These are phyloP conservation scores for Microctenopoma stevenorrisi DNA, from an alignment of 2,797 vertebrate genomes.

Conservation along the genomic window DNA sequence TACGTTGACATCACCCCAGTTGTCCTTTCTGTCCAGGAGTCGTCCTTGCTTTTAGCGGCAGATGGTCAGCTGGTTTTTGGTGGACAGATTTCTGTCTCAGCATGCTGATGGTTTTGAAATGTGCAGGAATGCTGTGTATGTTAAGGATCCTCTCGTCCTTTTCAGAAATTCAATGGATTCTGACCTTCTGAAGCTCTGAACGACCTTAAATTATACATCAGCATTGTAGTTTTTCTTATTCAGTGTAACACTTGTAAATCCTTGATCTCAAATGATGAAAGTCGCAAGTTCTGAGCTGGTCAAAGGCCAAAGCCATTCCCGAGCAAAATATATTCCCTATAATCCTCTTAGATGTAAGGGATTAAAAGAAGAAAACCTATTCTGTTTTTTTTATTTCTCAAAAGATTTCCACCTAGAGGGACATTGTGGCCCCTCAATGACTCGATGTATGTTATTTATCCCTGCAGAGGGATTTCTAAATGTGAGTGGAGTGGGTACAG, in stretches of 20 bases:
- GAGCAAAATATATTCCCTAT: not conserved
- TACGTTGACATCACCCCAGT: too few species aligned
- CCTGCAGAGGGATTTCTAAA: too few species aligned
- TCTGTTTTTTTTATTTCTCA: not conserved
- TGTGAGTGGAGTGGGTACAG: too few species aligned
- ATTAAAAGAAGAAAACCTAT: not conserved
- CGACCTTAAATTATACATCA: slow-evolving; percentile 1
- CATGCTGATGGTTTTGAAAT: too few species aligned
- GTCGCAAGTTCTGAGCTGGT: not conserved
- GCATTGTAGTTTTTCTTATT: not conserved
- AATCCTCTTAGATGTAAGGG: slow-evolving; percentile 25
- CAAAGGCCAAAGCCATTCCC: not conserved
- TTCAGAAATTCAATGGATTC: slow-evolving; percentile 21
- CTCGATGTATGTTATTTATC: too few species aligned
- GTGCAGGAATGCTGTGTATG: too few species aligned
- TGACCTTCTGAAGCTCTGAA: slow-evolving; percentile 16
- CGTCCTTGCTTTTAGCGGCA: too few species aligned
- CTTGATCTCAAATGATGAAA: slow-evolving; percentile 11
- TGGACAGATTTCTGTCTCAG: too few species aligned
- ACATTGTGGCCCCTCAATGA: not conserved
- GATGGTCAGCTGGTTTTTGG: too few species aligned
- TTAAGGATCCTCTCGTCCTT: too few species aligned
- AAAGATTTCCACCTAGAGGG: not conserved
- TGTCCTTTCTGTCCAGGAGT: too few species aligned
- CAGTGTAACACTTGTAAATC: not conserved